A percentile compares a stretch with the other conserved stretches of the same genome.
Conservation (phyloP, 2,888 invertebrate genomes). For the Drosophila niveifrons region DNA sequence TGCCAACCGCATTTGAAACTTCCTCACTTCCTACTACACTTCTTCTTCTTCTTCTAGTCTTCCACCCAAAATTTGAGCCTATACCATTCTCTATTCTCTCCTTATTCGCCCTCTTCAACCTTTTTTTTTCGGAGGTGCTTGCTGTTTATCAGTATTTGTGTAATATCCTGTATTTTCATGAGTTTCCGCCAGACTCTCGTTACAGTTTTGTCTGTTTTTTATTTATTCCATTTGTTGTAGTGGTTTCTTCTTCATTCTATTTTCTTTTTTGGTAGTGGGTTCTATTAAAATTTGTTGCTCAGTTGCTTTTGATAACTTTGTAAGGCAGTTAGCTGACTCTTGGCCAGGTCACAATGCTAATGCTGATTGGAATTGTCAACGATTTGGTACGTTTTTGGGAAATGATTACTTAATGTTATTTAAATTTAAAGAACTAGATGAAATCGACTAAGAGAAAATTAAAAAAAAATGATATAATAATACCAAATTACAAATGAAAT, state of each 20-base stretch:
- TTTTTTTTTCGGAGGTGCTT: conserved; percentile 14
- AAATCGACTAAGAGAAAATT: too few relatives aligned
- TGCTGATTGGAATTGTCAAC: conserved; percentile 8
- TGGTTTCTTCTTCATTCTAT: conserved; percentile 3
- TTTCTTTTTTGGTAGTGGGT: conserved; percentile 13
- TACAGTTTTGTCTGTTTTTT: conserved; percentile 21
- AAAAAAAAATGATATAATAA: too few relatives aligned
- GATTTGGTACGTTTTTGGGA: background rate
- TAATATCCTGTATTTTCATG: conserved; percentile 78
- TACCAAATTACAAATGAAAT: too few relatives aligned
- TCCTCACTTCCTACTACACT: conserved; percentile 71
- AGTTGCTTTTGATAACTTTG: conserved; percentile 42
- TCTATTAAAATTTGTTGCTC: conserved; percentile 28
- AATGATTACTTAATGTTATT: background rate
- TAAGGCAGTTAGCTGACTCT: conserved; percentile 9
- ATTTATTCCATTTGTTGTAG: conserved; percentile 18
- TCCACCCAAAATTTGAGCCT: conserved; percentile 12
- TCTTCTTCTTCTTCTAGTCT: too few relatives aligned
- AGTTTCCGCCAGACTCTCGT: conserved; percentile 64
- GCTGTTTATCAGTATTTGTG: conserved; percentile 60
- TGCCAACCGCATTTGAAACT: conserved; percentile 75
- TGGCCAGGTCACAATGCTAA: conserved; percentile 8
- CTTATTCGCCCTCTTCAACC: conserved; percentile 7
- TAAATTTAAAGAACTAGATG: too few relatives aligned
- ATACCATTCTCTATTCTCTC: background rate